phyloP scores from a whole-genome alignment of 2,113 vertebrate genomes.

The Myiozetetes cayanensis region DNA sequence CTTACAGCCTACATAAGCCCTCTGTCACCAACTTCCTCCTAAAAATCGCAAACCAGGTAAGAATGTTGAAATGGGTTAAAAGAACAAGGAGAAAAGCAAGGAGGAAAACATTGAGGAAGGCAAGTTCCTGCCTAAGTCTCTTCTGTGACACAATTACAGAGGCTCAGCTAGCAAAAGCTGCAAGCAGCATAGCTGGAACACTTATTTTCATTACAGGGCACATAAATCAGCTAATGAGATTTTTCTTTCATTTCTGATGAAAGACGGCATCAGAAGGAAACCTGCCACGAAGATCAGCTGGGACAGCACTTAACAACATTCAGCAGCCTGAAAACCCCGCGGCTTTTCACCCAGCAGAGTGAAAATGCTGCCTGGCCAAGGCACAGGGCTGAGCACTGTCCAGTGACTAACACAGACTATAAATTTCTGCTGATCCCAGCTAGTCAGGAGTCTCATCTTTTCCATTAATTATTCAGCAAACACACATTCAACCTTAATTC shows the following conservation, averaged over 20 bases:
- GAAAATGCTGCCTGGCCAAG: not conserved
- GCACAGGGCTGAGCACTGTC: fast-evolving
- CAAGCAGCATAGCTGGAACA: not conserved
- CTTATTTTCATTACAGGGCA: not conserved
- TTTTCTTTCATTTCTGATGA: not conserved
- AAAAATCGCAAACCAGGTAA: slow-evolving; percentile 8
- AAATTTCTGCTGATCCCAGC: not conserved
- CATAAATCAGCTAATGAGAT: not conserved
- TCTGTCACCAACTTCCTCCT: not conserved
- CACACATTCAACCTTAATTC: not conserved
- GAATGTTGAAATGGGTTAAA: not conserved
- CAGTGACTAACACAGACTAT: not conserved
- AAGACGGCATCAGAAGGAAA: not conserved
- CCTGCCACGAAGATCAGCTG: not conserved
- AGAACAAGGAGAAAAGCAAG: not conserved
- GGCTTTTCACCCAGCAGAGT: not conserved
- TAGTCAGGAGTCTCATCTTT: not conserved
- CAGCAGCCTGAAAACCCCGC: not conserved
- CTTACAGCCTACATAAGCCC: not conserved
- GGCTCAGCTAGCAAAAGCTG: not conserved
- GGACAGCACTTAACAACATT: not conserved
- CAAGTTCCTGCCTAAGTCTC: not conserved
- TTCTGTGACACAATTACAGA: not conserved
- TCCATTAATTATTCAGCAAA: not conserved
- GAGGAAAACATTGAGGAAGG: not conserved